phyloP scores from a whole-genome alignment of 1,140 invertebrate genomes.

The Rhynchophorus ferrugineus region DNA sequence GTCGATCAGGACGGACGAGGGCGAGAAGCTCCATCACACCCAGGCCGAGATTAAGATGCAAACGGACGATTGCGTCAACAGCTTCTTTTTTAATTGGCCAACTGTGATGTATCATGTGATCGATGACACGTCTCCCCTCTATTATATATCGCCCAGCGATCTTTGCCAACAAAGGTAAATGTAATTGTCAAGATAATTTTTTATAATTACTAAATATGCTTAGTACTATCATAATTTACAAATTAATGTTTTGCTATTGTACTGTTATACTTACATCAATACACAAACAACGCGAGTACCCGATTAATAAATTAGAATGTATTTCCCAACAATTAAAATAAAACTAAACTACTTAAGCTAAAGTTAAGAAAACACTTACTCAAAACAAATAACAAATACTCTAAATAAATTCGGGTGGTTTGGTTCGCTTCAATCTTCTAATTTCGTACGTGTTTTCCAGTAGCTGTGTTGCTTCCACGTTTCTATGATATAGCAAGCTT shows the following conservation, averaged over 20 bases:
- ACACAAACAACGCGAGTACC: too few relatives aligned
- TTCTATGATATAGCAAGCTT: too few relatives aligned
- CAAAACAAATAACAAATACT: too few relatives aligned
- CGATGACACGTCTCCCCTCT: constrained; percentile 75
- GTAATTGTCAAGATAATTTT: too few relatives aligned
- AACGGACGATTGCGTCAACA: constrained; percentile 74
- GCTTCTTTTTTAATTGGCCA: constrained; percentile 93
- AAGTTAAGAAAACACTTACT: background rate
- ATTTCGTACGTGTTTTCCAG: too few relatives aligned
- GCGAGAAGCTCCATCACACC: constrained; percentile 72
- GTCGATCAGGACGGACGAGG: constrained; percentile 79
- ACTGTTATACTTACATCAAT: too few relatives aligned
- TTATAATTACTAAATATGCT: too few relatives aligned
- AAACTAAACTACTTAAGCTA: too few relatives aligned
- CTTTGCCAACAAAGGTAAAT: constrained; percentile 61
- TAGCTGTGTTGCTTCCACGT: too few relatives aligned
- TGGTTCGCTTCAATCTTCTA: too few relatives aligned
- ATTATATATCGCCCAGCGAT: constrained; percentile 77
- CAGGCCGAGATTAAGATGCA: constrained; percentile 50
- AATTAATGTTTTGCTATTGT: constrained; percentile 77
- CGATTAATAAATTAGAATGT: background rate
- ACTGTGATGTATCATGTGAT: constrained; percentile 78
- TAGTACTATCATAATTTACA: too few relatives aligned
- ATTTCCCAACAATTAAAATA: background rate
- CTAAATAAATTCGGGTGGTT: too few relatives aligned